Percentiles rank a stretch among this genome's conserved stretches.
Conservation (phyloP, 2,113 vertebrate species). For the Struthio camelus region DNA sequence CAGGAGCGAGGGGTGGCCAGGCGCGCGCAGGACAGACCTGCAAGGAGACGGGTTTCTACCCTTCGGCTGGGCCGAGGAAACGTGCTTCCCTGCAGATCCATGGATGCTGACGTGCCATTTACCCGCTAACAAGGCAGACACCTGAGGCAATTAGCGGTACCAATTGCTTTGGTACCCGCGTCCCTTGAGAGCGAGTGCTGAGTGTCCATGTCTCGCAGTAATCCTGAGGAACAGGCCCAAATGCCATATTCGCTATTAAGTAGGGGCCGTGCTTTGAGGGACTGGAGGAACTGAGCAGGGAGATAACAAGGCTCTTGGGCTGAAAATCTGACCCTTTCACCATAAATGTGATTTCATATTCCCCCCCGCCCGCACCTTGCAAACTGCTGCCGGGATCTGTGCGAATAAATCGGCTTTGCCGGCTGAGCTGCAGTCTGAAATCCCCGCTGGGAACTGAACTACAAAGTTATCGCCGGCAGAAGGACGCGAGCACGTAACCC, state of each 20-base stretch:
- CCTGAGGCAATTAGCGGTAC: background rate
- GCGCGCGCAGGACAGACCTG: no score
- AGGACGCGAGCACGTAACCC: background rate
- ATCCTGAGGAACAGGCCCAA: background rate
- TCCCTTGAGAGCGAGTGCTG: background rate
- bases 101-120: background rate
- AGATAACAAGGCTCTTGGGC: background rate
- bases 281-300: background rate
- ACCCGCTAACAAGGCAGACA: background rate
- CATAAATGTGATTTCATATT: background rate
- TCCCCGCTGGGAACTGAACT: background rate
- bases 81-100: background rate
- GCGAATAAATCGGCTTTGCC: background rate
- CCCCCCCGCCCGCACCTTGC: background rate
- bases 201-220: background rate
- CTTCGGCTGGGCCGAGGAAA: background rate
- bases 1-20: no score
- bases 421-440: background rate
- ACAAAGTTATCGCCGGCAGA: background rate
- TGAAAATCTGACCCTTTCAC: background rate
- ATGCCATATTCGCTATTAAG: accelerated
- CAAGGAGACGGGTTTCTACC: no score
- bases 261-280: background rate
- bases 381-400: background rate
- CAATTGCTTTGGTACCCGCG: background rate